A percentile compares a stretch with the other conserved stretches of the same genome.
Conservation (phyloP, 2,888 invertebrate genomes). For the Phortica magna region DNA sequence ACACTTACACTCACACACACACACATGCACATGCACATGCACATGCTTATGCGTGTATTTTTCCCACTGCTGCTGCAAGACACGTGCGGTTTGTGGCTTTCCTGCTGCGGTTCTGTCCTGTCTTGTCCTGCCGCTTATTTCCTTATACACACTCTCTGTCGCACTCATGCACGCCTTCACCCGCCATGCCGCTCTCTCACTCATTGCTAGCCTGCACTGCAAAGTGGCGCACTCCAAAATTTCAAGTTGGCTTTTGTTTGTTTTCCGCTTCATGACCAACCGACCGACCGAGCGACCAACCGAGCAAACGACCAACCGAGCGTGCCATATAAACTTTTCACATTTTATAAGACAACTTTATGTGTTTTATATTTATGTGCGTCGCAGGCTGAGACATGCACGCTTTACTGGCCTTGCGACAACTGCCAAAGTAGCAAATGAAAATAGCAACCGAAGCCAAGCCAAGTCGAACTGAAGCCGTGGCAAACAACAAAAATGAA, state of each 20-base stretch:
- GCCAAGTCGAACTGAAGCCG: not conserved
- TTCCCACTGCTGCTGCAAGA: constrained; percentile 8
- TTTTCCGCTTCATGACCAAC: too few species aligned
- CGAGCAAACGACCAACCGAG: not conserved
- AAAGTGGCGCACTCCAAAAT: not conserved
- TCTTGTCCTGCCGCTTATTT: not conserved
- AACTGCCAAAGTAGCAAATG: constrained; percentile 12
- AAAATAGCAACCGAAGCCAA: not conserved
- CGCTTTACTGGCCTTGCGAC: constrained; percentile 2
- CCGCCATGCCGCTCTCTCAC: not conserved
- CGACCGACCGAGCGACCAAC: too few species aligned
- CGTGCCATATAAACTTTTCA: constrained; percentile 21
- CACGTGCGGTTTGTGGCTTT: constrained; percentile 28
- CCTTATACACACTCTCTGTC: too few species aligned
- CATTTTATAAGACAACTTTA: constrained; percentile 35
- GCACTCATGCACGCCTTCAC: too few species aligned
- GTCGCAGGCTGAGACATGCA: not conserved
- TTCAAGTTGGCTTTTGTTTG: constrained; percentile 13
- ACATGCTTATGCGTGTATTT: not conserved
- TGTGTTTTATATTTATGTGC: constrained; percentile 23
- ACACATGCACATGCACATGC: not conserved
- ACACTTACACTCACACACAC: not conserved
- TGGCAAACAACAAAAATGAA: not conserved
- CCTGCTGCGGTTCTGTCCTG: not conserved
- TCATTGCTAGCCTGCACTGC: not conserved